Base-by-base conservation (phyloP, 2,888 invertebrate genomes). In the Panorpa germanica region DNA sequence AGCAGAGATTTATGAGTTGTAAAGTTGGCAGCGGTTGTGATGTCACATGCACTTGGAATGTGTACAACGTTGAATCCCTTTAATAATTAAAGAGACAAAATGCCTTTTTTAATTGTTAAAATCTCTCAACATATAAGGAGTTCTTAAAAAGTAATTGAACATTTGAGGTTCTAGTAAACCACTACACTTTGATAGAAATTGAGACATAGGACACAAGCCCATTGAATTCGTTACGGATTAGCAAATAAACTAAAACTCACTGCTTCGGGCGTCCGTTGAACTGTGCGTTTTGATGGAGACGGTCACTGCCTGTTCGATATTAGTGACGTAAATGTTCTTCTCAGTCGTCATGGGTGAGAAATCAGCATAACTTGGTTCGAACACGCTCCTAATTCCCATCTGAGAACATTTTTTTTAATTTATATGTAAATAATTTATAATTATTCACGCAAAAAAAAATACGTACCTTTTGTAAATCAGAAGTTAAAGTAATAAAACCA, bases 301-400 rank as follows among this genome's bases (percentile, higher is more conserved):
- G 30, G 78, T 78, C 36, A 85, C 76, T 11, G 75, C 72, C 53
- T 83, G 83, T 50, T 83, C 81, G 41, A 83, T 71, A 50, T 81
- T 81, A 32, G 76, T 70, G 19, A 80, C 81, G 45, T 78, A 83
- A 34, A 81, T 68, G 21, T 73, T 70, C n/a, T 63, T 53, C 44
- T 78, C 75, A 12, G 62, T 59, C 17, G 82, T 81, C 81, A 83
- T 80, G 33, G 70, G 70, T 11, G 70, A 64, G 45, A 83, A 73
- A 54, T 83, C 77, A 3, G 74, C 73, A 36, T 71, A 69, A 34
- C 74, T 62, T 3, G 82, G 81, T 50, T 83, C 80, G 47, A 85
- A 83, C 25, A 81, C 73, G 45, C 76, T 71, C 38, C 65, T 58
- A 37, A 82, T 68, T 21, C 81, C 80, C 41, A 83, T 50, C 82